Percentiles rank a stretch among this genome's conserved stretches.
phyloP scores from a whole-genome alignment of 2,113 vertebrate species.

The Dipodomys stephensi region DNA sequence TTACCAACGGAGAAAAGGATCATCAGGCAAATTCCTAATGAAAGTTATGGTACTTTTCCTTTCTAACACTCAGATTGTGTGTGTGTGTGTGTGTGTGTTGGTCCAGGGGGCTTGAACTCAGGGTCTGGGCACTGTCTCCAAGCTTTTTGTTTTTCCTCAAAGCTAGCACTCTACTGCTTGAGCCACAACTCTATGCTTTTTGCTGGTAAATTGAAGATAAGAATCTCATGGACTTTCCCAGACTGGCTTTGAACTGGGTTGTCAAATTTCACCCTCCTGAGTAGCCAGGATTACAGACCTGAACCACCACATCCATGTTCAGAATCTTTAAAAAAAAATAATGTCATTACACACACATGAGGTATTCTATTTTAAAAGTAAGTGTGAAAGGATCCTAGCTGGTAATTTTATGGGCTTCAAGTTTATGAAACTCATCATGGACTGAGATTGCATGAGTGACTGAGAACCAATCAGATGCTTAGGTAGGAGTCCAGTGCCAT shows the following conservation, averaged over 20 bases:
- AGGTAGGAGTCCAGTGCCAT: neutral
- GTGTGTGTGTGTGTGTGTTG: too few species aligned
- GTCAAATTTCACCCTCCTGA: too few species aligned
- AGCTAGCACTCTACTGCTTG: too few species aligned
- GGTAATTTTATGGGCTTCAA: neutral
- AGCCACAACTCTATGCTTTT: too few species aligned
- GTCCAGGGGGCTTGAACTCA: too few species aligned
- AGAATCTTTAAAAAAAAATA: too few species aligned
- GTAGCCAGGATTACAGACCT: too few species aligned
- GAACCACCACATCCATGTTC: too few species aligned
- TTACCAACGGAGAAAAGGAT: slow-evolving; percentile 33
- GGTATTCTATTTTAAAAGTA: slow-evolving; percentile 5
- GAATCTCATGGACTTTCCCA: too few species aligned
- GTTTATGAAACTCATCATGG: neutral
- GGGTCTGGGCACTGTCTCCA: neutral
- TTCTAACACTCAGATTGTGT: neutral
- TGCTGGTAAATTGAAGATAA: too few species aligned
- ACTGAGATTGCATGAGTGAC: neutral
- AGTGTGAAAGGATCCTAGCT: neutral
- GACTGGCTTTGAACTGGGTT: too few species aligned
- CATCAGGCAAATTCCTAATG: neutral
- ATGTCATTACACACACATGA: neutral
- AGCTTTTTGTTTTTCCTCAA: too few species aligned
- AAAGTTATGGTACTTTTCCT: neutral
- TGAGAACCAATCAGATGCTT: neutral